Evolutionary conservation across 2,113 vertebrate genomes (phyloP).

Genomic region (Charadrius vociferus): DNA sequence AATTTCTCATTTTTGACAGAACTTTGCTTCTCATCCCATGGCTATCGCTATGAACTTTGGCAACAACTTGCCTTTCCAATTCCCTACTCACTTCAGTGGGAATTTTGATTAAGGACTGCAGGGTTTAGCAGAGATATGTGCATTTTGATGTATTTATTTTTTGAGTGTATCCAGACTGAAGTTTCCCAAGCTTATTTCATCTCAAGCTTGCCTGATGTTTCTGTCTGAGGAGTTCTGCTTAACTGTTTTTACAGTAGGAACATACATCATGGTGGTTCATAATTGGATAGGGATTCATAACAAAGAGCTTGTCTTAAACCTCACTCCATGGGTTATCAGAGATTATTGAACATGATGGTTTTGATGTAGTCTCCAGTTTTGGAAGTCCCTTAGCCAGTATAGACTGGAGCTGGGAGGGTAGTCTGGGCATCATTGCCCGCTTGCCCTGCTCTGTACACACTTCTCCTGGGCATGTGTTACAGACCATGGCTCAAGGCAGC

Average conservation of each 20-base stretch:
- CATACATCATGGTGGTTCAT: neutral
- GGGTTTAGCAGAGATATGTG: neutral
- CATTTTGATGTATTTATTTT: constrained; percentile 47
- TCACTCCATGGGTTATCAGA: neutral
- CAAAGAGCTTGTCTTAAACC: neutral
- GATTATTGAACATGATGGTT: neutral
- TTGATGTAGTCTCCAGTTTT: neutral
- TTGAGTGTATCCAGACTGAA: constrained; percentile 10
- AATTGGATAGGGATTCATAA: neutral
- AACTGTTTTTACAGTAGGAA: constrained; percentile 34
- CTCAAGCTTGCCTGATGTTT: neutral
- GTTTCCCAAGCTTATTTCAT: constrained; percentile 54
- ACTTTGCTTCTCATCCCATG: constrained; percentile 27
- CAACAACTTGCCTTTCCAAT: constrained; percentile 1
- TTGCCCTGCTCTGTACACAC: fast-evolving
- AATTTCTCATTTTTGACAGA: constrained; percentile 43
- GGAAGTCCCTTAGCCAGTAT: neutral
- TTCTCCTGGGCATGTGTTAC: neutral
- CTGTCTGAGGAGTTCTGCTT: neutral
- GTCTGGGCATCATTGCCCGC: fast-evolving
- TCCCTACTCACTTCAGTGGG: neutral
- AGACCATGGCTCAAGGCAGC: neutral
- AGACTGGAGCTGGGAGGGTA: neutral
- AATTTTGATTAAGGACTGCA: constrained; percentile 44
- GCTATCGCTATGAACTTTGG: neutral